Base-by-base conservation (phyloP, 1,140 invertebrate species). In the Heterodera carotae region DNA sequence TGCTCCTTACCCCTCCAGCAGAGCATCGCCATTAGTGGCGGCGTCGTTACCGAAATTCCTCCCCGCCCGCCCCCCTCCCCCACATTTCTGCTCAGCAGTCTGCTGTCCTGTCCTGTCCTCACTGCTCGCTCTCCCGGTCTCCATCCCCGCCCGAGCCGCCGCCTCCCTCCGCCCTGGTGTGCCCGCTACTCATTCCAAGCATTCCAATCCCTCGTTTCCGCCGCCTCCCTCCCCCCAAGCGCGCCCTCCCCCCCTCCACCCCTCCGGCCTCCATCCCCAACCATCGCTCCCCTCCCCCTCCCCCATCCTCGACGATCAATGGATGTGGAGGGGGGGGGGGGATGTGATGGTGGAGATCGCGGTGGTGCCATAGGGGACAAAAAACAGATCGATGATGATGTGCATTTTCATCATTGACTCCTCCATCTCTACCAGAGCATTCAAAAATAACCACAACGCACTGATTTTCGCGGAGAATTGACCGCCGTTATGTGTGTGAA, bases 11-110 rank as follows among this genome's bases (percentile, higher is more conserved):
- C 2, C 48, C 48, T 7, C 6, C 48, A 8, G 10, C 48, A 4
- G 36, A 39, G 36, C 36, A 4, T 22, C 48, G 10, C 48, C 48
- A 53, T 53, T 53, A 53, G 48, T 53, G 48, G 48, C 48, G n/a
- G n/a, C n/a, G n/a, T n/a, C n/a, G 48, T 53, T 53, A 53, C 48
- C 48, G 48, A 53, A 53, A 53, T 53, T 53, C 48, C 48, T 53
- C 10, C 48, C 7, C 48, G 10, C 48, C 48, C 48, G 10, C 48
- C 48, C 2, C 2, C 6, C 2, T 18, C 48, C 48, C 48, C 48
- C 48, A 53, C 48, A 53, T 53, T 53, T 53, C 48, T 22, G 10
- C 48, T 53, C 48, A 53, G 48, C 48, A 53, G 48, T 53, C 48
- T 53, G n/a, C n/a, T n/a, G n/a, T n/a, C n/a, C n/a, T n/a, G 48